These are phyloP conservation scores for Anoura caudifer DNA, from an alignment of 2,113 vertebrate species.

Conservation along the genomic window DNA sequence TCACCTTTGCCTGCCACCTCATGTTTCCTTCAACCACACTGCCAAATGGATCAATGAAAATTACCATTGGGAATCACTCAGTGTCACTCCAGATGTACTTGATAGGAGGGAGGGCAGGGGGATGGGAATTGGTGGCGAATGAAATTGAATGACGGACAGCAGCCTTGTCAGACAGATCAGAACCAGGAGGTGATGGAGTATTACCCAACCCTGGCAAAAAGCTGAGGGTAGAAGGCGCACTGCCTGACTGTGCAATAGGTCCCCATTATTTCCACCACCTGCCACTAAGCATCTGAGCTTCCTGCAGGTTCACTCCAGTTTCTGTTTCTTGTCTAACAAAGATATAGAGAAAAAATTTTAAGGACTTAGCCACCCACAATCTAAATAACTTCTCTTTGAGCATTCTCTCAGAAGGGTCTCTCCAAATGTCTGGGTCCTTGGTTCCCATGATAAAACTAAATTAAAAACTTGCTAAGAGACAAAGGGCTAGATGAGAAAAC, in stretches of 20 bases:
- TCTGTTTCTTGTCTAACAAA: neutral
- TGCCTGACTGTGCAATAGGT: neutral
- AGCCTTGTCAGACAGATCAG: neutral
- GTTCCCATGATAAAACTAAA: neutral
- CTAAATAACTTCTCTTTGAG: neutral
- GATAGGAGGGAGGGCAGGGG: neutral
- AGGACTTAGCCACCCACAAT: neutral
- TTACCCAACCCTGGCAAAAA: neutral
- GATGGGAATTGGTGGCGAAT: neutral
- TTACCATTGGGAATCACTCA: slow-evolving; percentile 8
- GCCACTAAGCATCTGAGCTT: neutral
- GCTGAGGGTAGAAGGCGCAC: neutral
- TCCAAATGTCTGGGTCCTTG: neutral
- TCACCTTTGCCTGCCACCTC: neutral
- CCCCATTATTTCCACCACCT: neutral
- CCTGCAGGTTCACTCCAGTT: neutral
- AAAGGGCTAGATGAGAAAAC: neutral
- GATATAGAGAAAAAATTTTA: neutral
- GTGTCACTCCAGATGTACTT: neutral
- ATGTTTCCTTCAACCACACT: neutral
- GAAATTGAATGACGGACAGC: neutral
- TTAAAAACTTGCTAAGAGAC: slow-evolving; percentile 22
- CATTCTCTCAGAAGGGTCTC: neutral
- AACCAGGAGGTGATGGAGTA: neutral
- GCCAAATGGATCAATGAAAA: neutral